Evolutionary conservation across 2,113 vertebrate species (phyloP).

Genomic region (Naja naja): DNA sequence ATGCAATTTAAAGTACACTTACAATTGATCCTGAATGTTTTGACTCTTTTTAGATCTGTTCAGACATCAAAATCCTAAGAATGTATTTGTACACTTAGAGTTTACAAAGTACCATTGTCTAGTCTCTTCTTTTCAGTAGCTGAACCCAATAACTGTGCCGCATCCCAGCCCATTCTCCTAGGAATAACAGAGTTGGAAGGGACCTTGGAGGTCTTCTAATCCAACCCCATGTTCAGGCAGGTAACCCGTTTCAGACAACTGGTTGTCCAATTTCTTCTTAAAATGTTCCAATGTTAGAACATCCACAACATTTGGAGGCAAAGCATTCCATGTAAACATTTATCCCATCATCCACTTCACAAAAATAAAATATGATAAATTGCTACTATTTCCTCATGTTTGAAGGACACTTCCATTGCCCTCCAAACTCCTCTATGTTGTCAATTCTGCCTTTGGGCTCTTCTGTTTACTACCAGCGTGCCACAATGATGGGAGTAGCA

Average conservation of each 20-base stretch:
- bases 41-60: background rate
- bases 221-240: background rate
- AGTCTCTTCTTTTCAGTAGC: background rate
- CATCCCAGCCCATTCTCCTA: background rate
- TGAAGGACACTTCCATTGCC: background rate
- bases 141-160: background rate
- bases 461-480: background rate
- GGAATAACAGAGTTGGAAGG: background rate
- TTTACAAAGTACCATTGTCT: background rate
- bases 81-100: background rate
- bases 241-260: background rate
- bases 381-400: background rate
- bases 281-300: background rate
- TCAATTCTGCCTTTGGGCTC: background rate
- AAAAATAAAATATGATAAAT: background rate
- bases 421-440: background rate
- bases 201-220: background rate
- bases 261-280: background rate
- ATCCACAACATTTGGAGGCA: background rate
- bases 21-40: background rate
- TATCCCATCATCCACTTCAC: background rate
- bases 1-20: background rate
- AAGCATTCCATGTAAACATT: background rate
- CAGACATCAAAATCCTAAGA: background rate
- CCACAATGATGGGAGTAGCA: background rate